phyloP scores from a whole-genome alignment of 2,113 vertebrate genomes.

The Myiozetetes cayanensis region DNA sequence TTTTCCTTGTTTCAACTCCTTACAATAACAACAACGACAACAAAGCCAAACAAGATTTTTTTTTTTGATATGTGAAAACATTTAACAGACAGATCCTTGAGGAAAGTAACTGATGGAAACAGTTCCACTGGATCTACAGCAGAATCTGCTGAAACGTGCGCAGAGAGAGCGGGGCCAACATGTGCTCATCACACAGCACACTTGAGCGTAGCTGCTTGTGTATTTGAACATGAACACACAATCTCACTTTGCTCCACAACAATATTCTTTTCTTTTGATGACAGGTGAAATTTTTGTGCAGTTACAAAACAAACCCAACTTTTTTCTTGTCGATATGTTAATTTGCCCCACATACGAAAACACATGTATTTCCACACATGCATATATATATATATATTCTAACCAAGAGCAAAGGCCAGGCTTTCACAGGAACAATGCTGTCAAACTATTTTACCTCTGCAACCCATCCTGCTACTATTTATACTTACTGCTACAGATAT shows the following conservation, averaged over 20 bases:
- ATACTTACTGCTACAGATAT: neutral
- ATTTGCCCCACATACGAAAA: neutral
- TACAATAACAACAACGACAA: neutral
- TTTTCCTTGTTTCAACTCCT: neutral
- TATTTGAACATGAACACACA: neutral
- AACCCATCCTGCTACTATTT: conserved; percentile 9
- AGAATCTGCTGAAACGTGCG: neutral
- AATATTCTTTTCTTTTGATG: neutral
- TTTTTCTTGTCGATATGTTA: neutral
- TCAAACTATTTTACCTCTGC: conserved; percentile 22
- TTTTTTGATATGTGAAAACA: neutral
- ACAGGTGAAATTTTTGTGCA: neutral
- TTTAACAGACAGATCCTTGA: neutral
- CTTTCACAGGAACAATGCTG: neutral
- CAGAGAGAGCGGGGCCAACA: neutral
- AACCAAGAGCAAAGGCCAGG: conserved; percentile 31
- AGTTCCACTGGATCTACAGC: neutral
- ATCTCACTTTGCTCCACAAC: neutral
- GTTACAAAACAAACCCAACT: neutral
- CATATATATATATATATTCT: neutral
- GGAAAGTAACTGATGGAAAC: neutral
- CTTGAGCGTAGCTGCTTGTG: neutral
- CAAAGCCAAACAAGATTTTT: neutral
- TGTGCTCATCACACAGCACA: neutral
- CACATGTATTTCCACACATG: neutral